Evolutionary conservation across 2,113 vertebrate species (phyloP), one percentile per base, ranked within the genome.

Genomic region (Gorsachius goisagi): DNA sequence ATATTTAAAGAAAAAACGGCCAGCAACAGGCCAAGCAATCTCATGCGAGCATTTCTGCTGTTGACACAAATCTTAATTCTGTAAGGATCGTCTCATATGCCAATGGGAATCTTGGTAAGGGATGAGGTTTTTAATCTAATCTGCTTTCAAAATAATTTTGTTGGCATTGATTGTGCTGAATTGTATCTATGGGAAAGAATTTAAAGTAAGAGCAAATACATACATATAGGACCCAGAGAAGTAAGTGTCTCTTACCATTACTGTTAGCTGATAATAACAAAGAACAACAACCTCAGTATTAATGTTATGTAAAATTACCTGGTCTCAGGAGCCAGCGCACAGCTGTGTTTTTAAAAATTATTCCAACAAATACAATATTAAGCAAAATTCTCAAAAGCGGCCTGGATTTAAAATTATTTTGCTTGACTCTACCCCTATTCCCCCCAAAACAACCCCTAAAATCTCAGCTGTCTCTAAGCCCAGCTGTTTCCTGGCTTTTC

Each of bases 81-180:
- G 72, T 11, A 87, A 95, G 94, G 94, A 94, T 60, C 6, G 0
- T 53, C 95, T 93, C 92, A 45, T 47, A 74, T 88, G 90, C 84
- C 92, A 93, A 53, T 64, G 87, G 60, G 92, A 91, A 96, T 86
- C 93, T 90, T 68, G 59, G 64, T 45, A 89, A 92, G 73, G 73
- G 49, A 95, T 90, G 90, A 90, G 88, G 32, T 89, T 77, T 89
- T 96, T 94, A 93, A 97, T 90, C 92, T 93, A 81, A 96, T 96
- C 95, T 95, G 80, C 85, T 96, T 84, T 94, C 90, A 94, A 90
- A 97, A 96, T 90, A 93, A 94, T 95, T 81, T 90, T 90, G 82
- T 96, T 96, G 93, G 88, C 93, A 95, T 84, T 87, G 93, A 96
- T 90, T 87, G 86, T 26, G 53, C 53, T 88, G 73, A 94, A 92